phyloP scores from a whole-genome alignment of 2,113 vertebrate species.

The Ptychochromis oligacanthus region DNA sequence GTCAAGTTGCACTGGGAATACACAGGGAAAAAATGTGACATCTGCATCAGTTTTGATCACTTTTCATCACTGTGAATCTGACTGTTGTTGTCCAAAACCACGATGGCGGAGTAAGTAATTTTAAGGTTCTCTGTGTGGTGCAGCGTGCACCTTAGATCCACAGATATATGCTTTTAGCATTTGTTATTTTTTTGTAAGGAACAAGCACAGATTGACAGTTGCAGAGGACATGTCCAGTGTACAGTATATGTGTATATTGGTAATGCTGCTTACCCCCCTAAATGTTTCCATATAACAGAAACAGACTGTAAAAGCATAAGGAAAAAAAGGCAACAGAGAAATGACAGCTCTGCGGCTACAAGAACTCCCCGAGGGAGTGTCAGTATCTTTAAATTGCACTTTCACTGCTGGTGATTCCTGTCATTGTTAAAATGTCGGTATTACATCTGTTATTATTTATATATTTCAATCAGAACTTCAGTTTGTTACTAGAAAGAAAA shows the following conservation, averaged over 20 bases:
- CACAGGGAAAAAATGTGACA: neutral
- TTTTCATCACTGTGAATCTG: neutral
- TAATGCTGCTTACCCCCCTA: neutral
- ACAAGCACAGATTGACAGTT: neutral
- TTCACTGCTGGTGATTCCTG: neutral
- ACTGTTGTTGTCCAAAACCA: neutral
- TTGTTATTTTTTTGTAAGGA: neutral
- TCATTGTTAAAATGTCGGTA: neutral
- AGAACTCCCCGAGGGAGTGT: neutral
- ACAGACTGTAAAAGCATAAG: neutral
- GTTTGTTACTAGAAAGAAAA: neutral
- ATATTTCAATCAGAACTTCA: neutral
- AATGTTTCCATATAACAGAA: neutral
- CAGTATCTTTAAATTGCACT: too few species aligned
- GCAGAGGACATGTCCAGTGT: neutral
- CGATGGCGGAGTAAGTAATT: neutral
- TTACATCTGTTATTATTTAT: neutral
- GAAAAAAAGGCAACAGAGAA: neutral
- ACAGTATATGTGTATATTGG: neutral
- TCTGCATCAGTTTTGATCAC: too few species aligned
- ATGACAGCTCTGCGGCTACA: neutral
- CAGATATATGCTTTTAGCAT: neutral
- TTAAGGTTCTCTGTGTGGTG: too few species aligned
- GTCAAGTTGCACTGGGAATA: neutral
- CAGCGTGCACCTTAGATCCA: neutral